Conservation (phyloP, 2,888 invertebrate species). For the Balanococcus diminutus region DNA sequence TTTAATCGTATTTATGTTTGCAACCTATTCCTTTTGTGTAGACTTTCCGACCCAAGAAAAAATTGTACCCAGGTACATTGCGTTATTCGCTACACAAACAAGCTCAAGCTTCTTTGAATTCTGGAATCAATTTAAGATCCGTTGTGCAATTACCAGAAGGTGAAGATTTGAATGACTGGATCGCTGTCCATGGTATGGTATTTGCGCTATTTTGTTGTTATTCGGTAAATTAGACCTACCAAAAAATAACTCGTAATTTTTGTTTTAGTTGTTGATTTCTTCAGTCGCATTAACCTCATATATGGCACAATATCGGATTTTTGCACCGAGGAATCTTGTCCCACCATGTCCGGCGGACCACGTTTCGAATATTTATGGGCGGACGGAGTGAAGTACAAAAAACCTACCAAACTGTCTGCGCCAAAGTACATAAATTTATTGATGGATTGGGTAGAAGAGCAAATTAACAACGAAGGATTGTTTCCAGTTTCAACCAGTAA, state of each 20-base stretch:
- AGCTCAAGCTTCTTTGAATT: slow-evolving; percentile 87
- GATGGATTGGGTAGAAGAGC: slow-evolving; percentile 91
- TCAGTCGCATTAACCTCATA: slow-evolving; percentile 89
- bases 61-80: slow-evolving; percentile 84
- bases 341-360: slow-evolving; percentile 88
- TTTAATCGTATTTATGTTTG: not conserved
- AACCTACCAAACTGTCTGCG: slow-evolving; percentile 81
- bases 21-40: slow-evolving; percentile 61
- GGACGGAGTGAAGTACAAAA: slow-evolving; percentile 78
- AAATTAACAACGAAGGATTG: slow-evolving; percentile 85
- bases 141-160: slow-evolving; percentile 82
- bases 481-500: slow-evolving; percentile 81
- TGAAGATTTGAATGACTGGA: slow-evolving; percentile 89
- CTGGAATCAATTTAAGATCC: slow-evolving; percentile 81
- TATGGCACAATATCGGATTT: slow-evolving; percentile 88
- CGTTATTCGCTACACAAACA: slow-evolving; percentile 87
- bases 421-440: slow-evolving; percentile 80
- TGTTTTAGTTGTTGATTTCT: slow-evolving; percentile 85
- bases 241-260: not conserved
- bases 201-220: not conserved
- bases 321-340: slow-evolving; percentile 82
- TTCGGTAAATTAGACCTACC: not conserved
- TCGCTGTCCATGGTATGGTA: slow-evolving; percentile 84
- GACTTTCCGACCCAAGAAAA: slow-evolving; percentile 90
- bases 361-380: slow-evolving; percentile 91